Percentiles rank a stretch among this genome's conserved stretches.
These are phyloP conservation scores for Phenganax subtilis DNA, from an alignment of 92 coral and sea anemone species.

Conservation along the genomic window DNA sequence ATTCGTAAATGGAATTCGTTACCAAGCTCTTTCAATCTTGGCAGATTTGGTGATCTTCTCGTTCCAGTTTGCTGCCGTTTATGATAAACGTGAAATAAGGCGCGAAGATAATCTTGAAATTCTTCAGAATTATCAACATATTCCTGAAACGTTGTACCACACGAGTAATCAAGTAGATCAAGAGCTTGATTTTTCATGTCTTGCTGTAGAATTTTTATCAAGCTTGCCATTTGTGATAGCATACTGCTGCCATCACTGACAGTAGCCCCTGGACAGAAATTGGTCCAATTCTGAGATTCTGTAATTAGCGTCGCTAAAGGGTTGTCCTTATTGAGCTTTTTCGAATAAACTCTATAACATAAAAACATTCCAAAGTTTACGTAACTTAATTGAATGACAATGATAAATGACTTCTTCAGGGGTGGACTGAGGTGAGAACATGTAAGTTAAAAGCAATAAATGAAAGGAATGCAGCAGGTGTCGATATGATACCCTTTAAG, in stretches of 20 bases:
- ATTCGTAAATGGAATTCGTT: neutral
- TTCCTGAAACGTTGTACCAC: constrained; percentile 38
- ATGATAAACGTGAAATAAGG: constrained; percentile 43
- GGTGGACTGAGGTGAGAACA: too few species aligned
- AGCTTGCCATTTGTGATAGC: neutral
- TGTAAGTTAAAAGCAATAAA: too few species aligned
- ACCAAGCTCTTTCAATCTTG: constrained; percentile 28
- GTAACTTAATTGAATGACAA: too few species aligned
- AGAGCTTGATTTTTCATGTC: constrained; percentile 47
- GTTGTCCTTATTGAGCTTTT: constrained; percentile 47
- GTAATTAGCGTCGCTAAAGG: constrained; percentile 50
- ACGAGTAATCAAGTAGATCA: constrained; percentile 25
- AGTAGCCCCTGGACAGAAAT: constrained; percentile 5
- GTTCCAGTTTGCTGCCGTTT: neutral
- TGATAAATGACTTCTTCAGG: too few species aligned
- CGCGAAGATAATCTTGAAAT: constrained; percentile 54
- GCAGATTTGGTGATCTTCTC: neutral
- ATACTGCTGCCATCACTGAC: neutral
- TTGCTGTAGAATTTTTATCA: neutral
- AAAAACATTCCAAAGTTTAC: neutral
- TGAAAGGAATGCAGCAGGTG: too few species aligned
- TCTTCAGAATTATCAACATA: constrained; percentile 48
- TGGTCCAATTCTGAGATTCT: constrained; percentile 54
- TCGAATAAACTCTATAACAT: constrained; percentile 19
- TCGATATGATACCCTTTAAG: too few species aligned